Conservation (phyloP, 2,797 vertebrate species). For the Bradypodion pumilum region DNA sequence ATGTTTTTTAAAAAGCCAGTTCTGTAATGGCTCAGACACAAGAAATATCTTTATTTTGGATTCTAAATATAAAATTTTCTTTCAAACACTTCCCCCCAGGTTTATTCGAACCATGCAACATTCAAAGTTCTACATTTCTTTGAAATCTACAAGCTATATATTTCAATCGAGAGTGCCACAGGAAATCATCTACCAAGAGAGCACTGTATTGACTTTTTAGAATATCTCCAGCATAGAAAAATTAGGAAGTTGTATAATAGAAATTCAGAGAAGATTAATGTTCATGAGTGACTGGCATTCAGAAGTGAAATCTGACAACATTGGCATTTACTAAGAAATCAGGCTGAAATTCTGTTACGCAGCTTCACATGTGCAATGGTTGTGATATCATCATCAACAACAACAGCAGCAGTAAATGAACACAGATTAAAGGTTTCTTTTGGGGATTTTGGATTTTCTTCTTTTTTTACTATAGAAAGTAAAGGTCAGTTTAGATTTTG, state of each 20-base stretch:
- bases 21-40: constrained; percentile 28
- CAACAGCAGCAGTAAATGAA: too few species aligned
- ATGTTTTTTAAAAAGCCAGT: too few species aligned
- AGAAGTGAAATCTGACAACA: neutral
- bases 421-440: too few species aligned
- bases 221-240: neutral
- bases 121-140: neutral
- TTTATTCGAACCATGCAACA: constrained; percentile 17
- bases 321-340: too few species aligned
- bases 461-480: too few species aligned
- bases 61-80: neutral
- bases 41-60: neutral
- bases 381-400: too few species aligned
- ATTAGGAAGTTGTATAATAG: neutral
- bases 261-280: neutral
- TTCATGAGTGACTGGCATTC: accelerated
- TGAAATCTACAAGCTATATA: neutral
- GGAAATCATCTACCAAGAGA: neutral
- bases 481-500: too few species aligned
- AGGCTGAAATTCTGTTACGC: too few species aligned
- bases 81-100: constrained; percentile 29
- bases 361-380: too few species aligned
- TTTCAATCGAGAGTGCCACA: neutral
- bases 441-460: too few species aligned
- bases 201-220: neutral